Evolutionary conservation across 2,113 vertebrate genomes (phyloP).

Genomic region (Paradoxurus hermaphroditus): DNA sequence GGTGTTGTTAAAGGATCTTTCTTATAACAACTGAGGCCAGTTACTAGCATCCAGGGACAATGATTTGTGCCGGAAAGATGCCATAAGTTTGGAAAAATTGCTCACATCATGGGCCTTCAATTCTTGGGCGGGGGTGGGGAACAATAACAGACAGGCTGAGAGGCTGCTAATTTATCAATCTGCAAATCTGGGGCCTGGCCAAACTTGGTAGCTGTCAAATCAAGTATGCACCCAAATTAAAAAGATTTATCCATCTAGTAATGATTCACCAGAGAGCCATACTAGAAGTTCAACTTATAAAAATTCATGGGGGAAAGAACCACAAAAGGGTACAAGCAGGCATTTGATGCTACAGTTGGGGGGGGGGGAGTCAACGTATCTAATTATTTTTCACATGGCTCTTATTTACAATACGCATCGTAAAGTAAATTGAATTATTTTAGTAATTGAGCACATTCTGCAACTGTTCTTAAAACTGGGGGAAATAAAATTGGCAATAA

Average conservation of each 20-base stretch:
- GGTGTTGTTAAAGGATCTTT: not conserved
- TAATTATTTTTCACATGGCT: not conserved
- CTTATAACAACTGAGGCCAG: not conserved
- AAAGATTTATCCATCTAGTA: constrained; percentile 23
- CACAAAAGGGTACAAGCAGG: not conserved
- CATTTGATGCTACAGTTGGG: not conserved
- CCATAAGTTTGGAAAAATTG: constrained; percentile 60
- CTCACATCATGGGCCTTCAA: constrained; percentile 48
- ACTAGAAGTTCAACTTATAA: constrained; percentile 41
- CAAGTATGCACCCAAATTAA: constrained; percentile 38
- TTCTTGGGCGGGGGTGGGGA: not conserved
- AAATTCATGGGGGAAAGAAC: constrained; percentile 24
- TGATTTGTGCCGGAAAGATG: constrained; percentile 31
- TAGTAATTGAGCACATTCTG: not conserved
- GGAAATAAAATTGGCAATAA: not conserved
- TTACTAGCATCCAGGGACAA: not conserved
- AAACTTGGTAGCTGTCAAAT: constrained; percentile 61
- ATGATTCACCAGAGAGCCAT: constrained; percentile 42
- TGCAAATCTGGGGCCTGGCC: constrained; percentile 61
- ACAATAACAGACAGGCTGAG: constrained; percentile 40
- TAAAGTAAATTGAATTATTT: constrained; percentile 31
- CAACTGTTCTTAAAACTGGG: not conserved
- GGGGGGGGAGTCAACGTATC: not conserved
- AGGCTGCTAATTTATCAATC: constrained; percentile 71
- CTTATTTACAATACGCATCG: not conserved